Conservation (phyloP, 2,113 vertebrate genomes). For the Hippocampus zosterae region DNA sequence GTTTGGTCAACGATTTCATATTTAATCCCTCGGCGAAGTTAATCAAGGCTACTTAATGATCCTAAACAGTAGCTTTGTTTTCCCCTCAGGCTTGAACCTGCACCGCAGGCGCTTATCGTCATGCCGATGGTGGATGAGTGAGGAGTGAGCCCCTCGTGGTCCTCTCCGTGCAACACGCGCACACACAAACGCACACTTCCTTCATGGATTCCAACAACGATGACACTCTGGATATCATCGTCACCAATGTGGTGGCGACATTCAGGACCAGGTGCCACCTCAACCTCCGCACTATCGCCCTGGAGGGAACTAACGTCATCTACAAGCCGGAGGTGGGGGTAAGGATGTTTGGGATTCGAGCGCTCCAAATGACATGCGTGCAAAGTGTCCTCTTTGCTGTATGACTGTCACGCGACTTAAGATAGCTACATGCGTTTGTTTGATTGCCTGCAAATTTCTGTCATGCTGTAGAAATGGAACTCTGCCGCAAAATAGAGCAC, state of each 20-base stretch:
- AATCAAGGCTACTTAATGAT: no score
- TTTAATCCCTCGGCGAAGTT: no score
- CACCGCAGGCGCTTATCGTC: constrained; percentile 6
- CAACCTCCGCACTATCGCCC: constrained; percentile 94
- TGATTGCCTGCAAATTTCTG: no score
- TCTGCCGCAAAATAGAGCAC: no score
- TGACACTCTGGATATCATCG: constrained; percentile 94
- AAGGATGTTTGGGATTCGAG: constrained; percentile 48
- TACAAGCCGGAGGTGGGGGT: constrained; percentile 98
- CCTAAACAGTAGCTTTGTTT: neutral
- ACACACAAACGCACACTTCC: constrained; percentile 57
- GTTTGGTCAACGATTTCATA: no score
- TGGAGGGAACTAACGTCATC: constrained; percentile 94
- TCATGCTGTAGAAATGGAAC: no score
- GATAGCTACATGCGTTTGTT: no score
- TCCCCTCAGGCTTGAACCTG: constrained; percentile 15
- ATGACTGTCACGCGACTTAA: no score
- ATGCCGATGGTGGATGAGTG: constrained; percentile 34
- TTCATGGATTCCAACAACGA: constrained; percentile 95
- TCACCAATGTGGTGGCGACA: constrained; percentile 97
- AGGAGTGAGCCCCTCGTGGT: constrained; percentile 35
- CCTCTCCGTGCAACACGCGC: constrained; percentile 23
- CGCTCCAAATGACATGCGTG: no score
- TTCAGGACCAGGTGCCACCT: constrained; percentile 98
- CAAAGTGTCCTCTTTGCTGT: no score